Evolutionary conservation across 2,113 vertebrate species (phyloP).

Genomic region (Eudorcas thomsonii): DNA sequence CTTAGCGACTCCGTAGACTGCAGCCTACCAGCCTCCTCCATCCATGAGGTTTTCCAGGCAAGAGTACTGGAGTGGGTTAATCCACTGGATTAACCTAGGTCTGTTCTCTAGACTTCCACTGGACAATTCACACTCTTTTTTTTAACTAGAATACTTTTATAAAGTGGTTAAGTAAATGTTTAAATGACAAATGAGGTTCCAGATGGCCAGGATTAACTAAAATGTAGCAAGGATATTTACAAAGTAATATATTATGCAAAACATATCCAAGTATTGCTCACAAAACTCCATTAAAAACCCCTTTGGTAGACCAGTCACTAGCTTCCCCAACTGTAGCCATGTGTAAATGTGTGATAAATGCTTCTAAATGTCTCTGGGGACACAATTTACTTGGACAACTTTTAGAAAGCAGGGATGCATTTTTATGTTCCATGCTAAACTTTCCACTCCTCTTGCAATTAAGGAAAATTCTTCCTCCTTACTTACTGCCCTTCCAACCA

Average conservation of each 20-base stretch:
- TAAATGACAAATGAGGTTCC: conserved; percentile 25
- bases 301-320: background rate
- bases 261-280: conserved; percentile 43
- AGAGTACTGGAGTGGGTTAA: background rate
- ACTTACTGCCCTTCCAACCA: background rate
- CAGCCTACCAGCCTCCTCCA: no score
- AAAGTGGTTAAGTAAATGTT: conserved; percentile 41
- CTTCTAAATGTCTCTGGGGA: conserved; percentile 59
- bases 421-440: conserved; percentile 53
- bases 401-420: conserved; percentile 44
- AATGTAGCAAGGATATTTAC: conserved; percentile 35
- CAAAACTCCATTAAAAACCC: conserved; percentile 18
- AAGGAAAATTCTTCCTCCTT: conserved; percentile 36
- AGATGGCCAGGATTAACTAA: conserved; percentile 20
- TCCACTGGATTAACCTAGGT: background rate
- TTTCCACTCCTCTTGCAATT: background rate
- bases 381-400: conserved; percentile 68
- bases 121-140: background rate
- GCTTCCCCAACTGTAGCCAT: conserved; percentile 9
- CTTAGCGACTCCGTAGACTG: no score
- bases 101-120: background rate
- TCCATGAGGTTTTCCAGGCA: no score
- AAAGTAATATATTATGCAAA: conserved; percentile 47
- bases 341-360: conserved; percentile 47
- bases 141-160: conserved; percentile 3